Conservation (phyloP, 2,888 invertebrate species). For the Ryuthela nishihirai region DNA sequence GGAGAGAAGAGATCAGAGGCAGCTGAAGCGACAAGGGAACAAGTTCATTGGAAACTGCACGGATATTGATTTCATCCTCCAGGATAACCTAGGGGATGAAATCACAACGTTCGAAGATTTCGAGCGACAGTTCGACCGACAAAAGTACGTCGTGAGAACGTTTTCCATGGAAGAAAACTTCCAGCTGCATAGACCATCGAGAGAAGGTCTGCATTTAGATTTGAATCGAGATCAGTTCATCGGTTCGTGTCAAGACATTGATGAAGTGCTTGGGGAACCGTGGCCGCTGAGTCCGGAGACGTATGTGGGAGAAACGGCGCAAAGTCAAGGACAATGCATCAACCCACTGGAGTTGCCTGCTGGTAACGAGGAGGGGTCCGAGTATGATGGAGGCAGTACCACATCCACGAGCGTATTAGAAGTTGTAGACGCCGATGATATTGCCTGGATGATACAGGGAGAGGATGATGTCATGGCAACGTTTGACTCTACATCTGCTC, state of each 20-base stretch:
- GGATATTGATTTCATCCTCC: conserved; percentile 19
- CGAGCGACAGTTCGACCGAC: conserved; percentile 9
- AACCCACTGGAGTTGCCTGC: background rate
- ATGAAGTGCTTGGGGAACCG: conserved; percentile 17
- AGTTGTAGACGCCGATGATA: background rate
- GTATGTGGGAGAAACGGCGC: background rate
- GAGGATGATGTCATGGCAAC: no score
- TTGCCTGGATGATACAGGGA: no score
- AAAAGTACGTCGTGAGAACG: conserved; percentile 10
- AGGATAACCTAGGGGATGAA: conserved; percentile 1
- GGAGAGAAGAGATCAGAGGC: no score
- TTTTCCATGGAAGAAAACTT: background rate
- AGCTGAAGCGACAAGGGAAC: background rate
- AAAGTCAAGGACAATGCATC: background rate
- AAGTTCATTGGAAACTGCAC: background rate
- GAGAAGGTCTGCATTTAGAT: background rate
- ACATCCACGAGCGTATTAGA: conserved; percentile 5
- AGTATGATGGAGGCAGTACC: conserved; percentile 6
- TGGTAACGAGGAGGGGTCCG: background rate
- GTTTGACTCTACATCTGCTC: no score
- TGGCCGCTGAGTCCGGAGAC: conserved; percentile 11
- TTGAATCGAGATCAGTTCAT: conserved; percentile 1
- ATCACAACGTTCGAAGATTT: conserved; percentile 26
- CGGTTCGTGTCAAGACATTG: conserved; percentile 15
- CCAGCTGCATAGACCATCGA: background rate